Conservation (phyloP, 2,113 vertebrate species). For the Phyllostomus hastatus region DNA sequence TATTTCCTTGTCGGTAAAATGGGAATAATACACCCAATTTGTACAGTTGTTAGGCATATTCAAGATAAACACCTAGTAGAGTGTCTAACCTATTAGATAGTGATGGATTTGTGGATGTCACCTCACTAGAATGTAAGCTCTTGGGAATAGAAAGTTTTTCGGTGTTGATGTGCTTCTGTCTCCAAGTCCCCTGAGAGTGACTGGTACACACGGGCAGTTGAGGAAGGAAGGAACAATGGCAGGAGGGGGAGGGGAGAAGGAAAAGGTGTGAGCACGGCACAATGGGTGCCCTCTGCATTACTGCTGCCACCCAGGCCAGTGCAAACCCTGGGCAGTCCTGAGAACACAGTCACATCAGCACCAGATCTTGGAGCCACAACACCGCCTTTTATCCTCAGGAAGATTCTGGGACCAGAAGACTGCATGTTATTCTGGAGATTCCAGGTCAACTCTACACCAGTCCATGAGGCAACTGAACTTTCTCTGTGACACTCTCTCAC, state of each 20-base stretch:
- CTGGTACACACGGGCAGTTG: background rate
- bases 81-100: background rate
- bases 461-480: background rate
- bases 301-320: background rate
- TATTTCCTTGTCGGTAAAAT: background rate
- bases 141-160: background rate
- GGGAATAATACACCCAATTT: background rate
- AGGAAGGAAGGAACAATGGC: background rate
- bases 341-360: background rate
- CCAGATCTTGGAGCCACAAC: background rate
- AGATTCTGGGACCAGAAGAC: background rate
- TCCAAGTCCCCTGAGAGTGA: background rate
- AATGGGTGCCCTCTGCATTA: rapidly evolving
- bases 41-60: background rate
- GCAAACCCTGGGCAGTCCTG: background rate
- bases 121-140: background rate
- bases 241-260: background rate
- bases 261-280: background rate
- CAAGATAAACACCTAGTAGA: background rate
- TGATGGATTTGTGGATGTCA: too few relatives aligned
- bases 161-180: background rate
- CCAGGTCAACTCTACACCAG: background rate
- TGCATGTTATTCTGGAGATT: background rate
- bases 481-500: background rate
- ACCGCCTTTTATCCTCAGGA: background rate